These are phyloP conservation scores for Pelobates fuscus DNA, from an alignment of 2,113 vertebrate species.

Conservation along the genomic window DNA sequence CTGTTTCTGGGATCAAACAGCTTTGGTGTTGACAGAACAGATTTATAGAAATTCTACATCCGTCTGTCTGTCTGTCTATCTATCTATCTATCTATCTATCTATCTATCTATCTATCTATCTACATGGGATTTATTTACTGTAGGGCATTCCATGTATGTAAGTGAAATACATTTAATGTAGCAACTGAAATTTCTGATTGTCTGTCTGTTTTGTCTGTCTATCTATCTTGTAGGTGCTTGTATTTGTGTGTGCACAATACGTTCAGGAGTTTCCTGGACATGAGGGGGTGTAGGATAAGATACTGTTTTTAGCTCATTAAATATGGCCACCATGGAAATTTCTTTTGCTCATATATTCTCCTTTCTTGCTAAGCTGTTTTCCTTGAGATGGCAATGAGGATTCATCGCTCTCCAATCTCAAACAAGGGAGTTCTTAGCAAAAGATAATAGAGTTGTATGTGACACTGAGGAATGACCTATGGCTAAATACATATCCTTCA, in stretches of 20 bases:
- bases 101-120: too few species aligned
- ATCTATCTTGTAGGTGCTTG: too few species aligned
- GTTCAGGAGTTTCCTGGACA: too few species aligned
- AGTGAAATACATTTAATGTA: too few species aligned
- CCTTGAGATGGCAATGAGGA: conserved; percentile 40
- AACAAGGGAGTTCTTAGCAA: conserved; percentile 40
- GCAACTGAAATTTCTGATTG: too few species aligned
- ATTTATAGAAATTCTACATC: too few species aligned
- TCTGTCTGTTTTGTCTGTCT: neutral
- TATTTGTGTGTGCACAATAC: too few species aligned
- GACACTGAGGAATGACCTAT: conserved; percentile 48
- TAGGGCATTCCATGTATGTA: too few species aligned
- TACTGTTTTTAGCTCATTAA: conserved; percentile 22
- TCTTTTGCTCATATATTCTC: conserved; percentile 27
- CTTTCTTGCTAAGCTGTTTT: conserved; percentile 22
- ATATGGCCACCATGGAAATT: conserved; percentile 12
- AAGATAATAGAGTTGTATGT: conserved; percentile 49
- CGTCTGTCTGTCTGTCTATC: neutral
- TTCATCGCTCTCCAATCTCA: conserved; percentile 42
- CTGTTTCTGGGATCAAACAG: too few species aligned
- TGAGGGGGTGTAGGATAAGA: neutral
- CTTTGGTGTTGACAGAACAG: too few species aligned
- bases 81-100: neutral
- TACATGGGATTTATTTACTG: too few species aligned
- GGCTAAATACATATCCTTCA: conserved; percentile 49